These are phyloP conservation scores for Mionectes macconnelli DNA, from an alignment of 2,113 vertebrate genomes.

Conservation along the genomic window DNA sequence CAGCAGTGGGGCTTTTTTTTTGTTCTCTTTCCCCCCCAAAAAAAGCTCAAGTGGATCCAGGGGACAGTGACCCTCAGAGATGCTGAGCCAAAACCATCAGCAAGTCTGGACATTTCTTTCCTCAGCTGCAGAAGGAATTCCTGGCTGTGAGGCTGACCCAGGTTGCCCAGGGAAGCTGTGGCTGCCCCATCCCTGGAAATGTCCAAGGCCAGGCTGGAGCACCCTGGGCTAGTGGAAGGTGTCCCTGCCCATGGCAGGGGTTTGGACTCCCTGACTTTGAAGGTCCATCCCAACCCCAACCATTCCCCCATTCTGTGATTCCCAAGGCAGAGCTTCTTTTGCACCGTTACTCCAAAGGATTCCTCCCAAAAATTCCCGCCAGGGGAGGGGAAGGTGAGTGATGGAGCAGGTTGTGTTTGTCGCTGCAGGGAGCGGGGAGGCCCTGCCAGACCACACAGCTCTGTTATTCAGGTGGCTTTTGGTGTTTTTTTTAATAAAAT, in stretches of 20 bases:
- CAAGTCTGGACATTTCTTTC: background rate
- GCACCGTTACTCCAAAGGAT: background rate
- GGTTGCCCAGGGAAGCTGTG: background rate
- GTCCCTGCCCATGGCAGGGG: too few species aligned
- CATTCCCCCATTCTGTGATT: background rate
- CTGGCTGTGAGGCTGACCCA: background rate
- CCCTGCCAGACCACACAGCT: constrained; percentile 45
- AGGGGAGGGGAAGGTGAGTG: background rate
- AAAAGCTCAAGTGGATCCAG: background rate
- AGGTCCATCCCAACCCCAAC: too few species aligned
- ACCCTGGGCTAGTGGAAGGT: too few species aligned
- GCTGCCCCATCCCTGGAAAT: background rate
- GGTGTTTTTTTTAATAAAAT: background rate
- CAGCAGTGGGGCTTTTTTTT: too few species aligned
- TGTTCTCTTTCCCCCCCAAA: background rate
- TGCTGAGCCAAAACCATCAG: background rate
- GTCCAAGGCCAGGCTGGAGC: background rate
- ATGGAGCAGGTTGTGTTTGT: constrained; percentile 10
- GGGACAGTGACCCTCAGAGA: background rate
- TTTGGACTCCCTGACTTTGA: too few species aligned
- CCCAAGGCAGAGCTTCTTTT: background rate
- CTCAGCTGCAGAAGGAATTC: background rate
- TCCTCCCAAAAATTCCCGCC: background rate
- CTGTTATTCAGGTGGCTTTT: background rate
- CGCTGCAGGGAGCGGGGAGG: background rate